phyloP scores from a whole-genome alignment of 2,888 invertebrate genomes.

The Mythimna ferrago region DNA sequence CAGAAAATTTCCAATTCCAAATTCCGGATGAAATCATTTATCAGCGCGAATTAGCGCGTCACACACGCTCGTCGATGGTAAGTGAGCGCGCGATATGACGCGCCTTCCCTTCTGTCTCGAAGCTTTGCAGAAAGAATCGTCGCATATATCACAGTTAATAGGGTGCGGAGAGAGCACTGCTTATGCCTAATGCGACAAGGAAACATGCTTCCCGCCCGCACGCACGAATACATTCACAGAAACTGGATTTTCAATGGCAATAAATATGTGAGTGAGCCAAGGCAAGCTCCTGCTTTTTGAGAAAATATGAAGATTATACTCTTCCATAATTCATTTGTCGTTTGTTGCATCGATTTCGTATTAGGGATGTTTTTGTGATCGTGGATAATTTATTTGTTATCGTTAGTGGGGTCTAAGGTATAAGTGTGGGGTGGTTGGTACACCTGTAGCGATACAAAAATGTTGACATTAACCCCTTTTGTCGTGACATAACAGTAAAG shows the following conservation, averaged over 20 bases:
- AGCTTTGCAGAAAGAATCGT: constrained; percentile 89
- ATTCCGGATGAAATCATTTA: constrained; percentile 83
- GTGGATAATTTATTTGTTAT: constrained; percentile 52
- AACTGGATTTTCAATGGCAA: constrained; percentile 86
- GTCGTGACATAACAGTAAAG: constrained; percentile 84
- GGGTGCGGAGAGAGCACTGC: constrained; percentile 90
- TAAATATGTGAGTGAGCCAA: constrained; percentile 82
- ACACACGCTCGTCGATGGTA: constrained; percentile 80
- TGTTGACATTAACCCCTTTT: constrained; percentile 83
- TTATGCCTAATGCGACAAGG: constrained; percentile 90
- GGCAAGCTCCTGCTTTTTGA: constrained; percentile 66
- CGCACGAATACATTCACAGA: constrained; percentile 83
- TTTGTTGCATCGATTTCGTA: constrained; percentile 64
- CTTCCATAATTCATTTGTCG: constrained; percentile 68
- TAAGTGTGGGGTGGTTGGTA: constrained; percentile 45
- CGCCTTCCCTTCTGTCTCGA: constrained; percentile 85
- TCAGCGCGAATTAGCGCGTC: constrained; percentile 85
- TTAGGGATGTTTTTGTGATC: constrained; percentile 57
- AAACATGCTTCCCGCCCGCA: constrained; percentile 86
- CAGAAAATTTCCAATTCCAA: constrained; percentile 75
- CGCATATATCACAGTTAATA: constrained; percentile 90
- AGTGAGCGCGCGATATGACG: constrained; percentile 84
- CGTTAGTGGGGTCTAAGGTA: constrained; percentile 38
- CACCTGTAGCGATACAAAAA: constrained; percentile 80
- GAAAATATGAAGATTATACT: constrained; percentile 74